Base-by-base conservation (phyloP, 2,113 vertebrate species). In the Psephotus haematonotus region DNA sequence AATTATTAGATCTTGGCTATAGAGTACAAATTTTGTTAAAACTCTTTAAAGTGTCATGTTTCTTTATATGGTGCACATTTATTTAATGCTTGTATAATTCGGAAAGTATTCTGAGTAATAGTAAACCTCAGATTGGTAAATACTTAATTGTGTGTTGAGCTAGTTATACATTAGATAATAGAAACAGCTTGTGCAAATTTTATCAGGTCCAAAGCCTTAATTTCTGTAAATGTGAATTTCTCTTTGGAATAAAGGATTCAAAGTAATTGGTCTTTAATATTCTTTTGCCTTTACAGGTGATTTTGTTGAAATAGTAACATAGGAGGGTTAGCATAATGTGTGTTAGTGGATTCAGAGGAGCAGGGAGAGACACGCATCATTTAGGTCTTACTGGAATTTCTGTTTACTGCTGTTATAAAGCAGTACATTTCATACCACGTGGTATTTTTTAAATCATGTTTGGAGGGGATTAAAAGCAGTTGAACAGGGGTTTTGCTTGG, bases 261-360 rank as follows among this genome's bases (percentile, higher is more conserved):
- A 71, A 31, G 35, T 76, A 85, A 84, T 72, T 93, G 67, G 57
- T 92, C 27, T 5, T 37, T 82, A 52, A 22, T 88, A 6, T 94
- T 90, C 71, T 88, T 96, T 79, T 82, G n/a, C 82, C 37, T 92
- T 92, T 90, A 65, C 63, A 72, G 24, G 57, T 84, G 78, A 60
- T 85, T 43, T 82, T 88, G 33, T 85, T 90, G 85, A 88, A 95
- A 93, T 41, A 84, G 60, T 85, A 87, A 53, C 64, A 39, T 84
- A 92, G 74, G 24, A 92, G 9, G 52, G 85, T 94, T 94, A 94
- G 70, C 47, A 52, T 81, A 91, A 35, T 69, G 71, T 71, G 31
- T 75, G 52, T 91, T 91, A 81, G 69, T 84, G 74, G 74, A 82
- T 93, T 95, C 78, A 88, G 60, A 89, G 90, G 33, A 86, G 72